Evolutionary conservation across 2,888 invertebrate genomes (phyloP), one percentile per base, ranked within the genome.

Genomic region (Venusia cambrica): DNA sequence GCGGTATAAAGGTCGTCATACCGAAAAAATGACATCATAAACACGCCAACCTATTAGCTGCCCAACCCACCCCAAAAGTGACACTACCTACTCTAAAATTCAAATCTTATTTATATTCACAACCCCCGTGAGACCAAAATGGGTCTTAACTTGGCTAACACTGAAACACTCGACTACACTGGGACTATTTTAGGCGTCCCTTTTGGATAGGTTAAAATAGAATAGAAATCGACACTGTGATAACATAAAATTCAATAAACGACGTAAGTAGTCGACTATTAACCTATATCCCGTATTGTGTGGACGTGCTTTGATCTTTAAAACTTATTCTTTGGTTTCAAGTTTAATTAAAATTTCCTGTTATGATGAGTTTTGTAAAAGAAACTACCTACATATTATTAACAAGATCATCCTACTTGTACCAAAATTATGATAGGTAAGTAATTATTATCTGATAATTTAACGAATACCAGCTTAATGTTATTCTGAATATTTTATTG

Each of bases 21-120:
- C 14, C 37, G 20, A 24, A 42, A 46, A 48, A 45, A 44, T 28
- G 33, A 35, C 36, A 37, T 11, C 44, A 45, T 40, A 29, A 45
- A 45, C 49, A 50, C 39, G 47, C 50, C 34, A 47, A 21, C 24
- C 37, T 36, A 39, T 40, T 38, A 39, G 31, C n/a, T n/a, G n/a
- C n/a, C n/a, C n/a, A n/a, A n/a, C 10, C 25, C 30, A 35, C 21
- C 35, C 39, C 33, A 21, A 42, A 40, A 32, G 33, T 26, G 30
- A 36, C 34, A 41, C 34, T 47, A 21, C 13, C 39, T 21, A 52
- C 62, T 84, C 73, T 73, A 79, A 80, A 75, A 80, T 83, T 80
- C 73, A 80, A 75, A 75, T 67, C 73, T 67, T 80, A 73, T 83
- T 80, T 78, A 75, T 76, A 81, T 83, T 76, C 78, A 73, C n/a